Conservation (phyloP, 2,888 invertebrate genomes). For the Polydesmus complanatus region DNA sequence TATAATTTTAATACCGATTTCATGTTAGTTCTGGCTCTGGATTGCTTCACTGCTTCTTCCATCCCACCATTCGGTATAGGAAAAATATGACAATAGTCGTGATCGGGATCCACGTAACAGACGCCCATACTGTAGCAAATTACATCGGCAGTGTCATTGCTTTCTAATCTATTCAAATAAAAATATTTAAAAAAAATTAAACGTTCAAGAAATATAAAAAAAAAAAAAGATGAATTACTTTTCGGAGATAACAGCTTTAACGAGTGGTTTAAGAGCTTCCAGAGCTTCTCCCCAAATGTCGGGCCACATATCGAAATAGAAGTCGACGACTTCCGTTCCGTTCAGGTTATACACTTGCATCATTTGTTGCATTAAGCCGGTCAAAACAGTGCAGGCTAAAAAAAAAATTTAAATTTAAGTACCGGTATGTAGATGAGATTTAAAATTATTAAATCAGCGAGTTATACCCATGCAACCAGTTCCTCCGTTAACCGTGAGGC, state of each 20-base stretch:
- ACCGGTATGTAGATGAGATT: background rate
- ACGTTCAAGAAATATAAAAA: background rate
- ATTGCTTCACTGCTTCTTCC: background rate
- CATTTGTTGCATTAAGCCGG: background rate
- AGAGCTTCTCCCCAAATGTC: background rate
- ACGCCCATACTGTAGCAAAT: slow-evolving; percentile 5
- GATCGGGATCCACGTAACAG: slow-evolving; percentile 6
- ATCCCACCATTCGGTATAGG: slow-evolving; percentile 11
- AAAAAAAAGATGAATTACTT: background rate
- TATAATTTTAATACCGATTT: background rate
- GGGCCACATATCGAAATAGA: background rate
- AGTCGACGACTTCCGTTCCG: background rate
- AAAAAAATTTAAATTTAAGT: background rate
- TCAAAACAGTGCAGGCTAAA: background rate
- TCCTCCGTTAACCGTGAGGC: background rate
- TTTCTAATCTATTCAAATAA: background rate
- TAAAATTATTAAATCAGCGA: background rate
- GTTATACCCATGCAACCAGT: slow-evolving; percentile 1
- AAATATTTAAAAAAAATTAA: background rate
- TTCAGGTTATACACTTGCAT: background rate
- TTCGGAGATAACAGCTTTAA: background rate
- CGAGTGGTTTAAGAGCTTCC: background rate
- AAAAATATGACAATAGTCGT: slow-evolving; percentile 12
- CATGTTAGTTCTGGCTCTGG: background rate
- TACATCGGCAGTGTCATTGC: slow-evolving; percentile 7